These are phyloP conservation scores for Deilephila elpenor DNA, from an alignment of 2,888 invertebrate genomes.

Conservation along the genomic window DNA sequence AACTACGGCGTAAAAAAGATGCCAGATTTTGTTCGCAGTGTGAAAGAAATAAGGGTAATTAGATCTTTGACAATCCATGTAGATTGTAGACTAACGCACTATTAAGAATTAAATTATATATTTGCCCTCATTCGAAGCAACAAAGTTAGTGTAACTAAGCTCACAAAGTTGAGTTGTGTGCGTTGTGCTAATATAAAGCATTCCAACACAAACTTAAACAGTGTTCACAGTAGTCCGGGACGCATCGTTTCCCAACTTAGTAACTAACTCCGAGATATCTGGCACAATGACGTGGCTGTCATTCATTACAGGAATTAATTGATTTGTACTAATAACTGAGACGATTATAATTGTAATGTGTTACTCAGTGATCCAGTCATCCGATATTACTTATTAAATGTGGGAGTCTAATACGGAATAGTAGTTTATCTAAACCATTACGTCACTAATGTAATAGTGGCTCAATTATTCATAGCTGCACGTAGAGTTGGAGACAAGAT, in stretches of 20 bases:
- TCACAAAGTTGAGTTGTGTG: no score
- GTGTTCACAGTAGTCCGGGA: not conserved
- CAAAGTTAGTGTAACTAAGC: no score
- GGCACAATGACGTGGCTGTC: not conserved
- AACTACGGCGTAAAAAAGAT: no score
- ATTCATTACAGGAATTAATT: constrained; percentile 14
- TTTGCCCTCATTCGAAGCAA: no score
- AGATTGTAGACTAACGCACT: no score
- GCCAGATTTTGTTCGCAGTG: no score
- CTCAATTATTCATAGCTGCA: not conserved
- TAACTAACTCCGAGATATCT: not conserved
- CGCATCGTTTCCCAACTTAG: not conserved
- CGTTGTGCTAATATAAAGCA: no score
- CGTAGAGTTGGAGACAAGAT: not conserved
- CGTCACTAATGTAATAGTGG: not conserved
- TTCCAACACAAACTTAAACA: not conserved
- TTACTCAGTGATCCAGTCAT: constrained; percentile 25
- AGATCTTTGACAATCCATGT: no score
- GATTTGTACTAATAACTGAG: not conserved
- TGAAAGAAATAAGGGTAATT: no score
- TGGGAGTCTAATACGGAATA: not conserved
- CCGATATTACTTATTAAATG: constrained; percentile 4
- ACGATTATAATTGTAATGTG: not conserved
- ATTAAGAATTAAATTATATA: no score
- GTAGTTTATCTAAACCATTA: not conserved